phyloP scores from a whole-genome alignment of 2,888 invertebrate genomes.

The Petrophora chlorosata region DNA sequence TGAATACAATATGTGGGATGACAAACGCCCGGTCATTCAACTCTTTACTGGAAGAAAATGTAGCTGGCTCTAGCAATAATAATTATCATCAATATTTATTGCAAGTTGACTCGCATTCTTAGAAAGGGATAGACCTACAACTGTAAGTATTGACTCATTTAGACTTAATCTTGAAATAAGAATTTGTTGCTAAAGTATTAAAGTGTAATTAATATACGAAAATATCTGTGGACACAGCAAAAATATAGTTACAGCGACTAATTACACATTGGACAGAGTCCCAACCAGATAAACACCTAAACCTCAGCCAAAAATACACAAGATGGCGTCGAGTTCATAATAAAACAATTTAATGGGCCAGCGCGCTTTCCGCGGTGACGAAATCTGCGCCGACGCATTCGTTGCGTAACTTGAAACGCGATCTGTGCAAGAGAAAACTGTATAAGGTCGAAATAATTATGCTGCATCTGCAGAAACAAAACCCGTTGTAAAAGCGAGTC shows the following conservation, averaged over 20 bases:
- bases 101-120: no score
- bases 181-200: constrained; percentile 10
- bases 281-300: constrained; percentile 82
- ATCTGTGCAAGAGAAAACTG: constrained; percentile 76
- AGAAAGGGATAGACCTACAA: no score
- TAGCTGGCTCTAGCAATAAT: no score
- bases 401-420: constrained; percentile 79
- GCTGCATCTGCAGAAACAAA: constrained; percentile 46
- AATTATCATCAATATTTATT: no score
- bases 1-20: constrained; percentile 63
- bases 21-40: constrained; percentile 68
- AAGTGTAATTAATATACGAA: constrained; percentile 19
- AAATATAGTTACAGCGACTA: constrained; percentile 76
- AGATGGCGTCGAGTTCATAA: constrained; percentile 83
- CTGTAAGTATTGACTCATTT: constrained; percentile 6
- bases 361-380: constrained; percentile 83
- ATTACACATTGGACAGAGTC: constrained; percentile 81
- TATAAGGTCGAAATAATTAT: constrained; percentile 73
- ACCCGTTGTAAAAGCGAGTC: constrained; percentile 28
- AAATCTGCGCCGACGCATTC: constrained; percentile 80
- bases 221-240: constrained; percentile 53
- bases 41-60: constrained; percentile 51
- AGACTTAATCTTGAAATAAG: constrained; percentile 10
- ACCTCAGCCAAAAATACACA: constrained; percentile 82
- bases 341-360: constrained; percentile 84